Percentiles rank a stretch among this genome's conserved stretches.
phyloP scores from a whole-genome alignment of 92 coral and sea anemone genomes.

The Epizoanthus rinbou region DNA sequence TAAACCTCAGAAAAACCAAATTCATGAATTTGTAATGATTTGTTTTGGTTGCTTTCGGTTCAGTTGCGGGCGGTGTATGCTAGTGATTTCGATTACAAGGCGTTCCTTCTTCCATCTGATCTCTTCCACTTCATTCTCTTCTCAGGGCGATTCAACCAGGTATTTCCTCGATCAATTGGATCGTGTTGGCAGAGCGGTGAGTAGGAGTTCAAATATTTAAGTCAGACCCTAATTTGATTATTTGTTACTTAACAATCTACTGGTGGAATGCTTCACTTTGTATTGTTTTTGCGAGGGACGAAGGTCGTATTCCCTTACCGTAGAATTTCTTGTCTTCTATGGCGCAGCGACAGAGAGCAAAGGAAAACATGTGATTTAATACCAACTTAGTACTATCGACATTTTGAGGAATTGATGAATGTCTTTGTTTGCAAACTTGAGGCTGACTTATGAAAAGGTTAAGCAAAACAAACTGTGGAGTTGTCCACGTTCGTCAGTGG shows the following conservation, averaged over 20 bases:
- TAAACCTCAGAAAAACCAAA: constrained; percentile 36
- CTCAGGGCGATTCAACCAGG: constrained; percentile 96
- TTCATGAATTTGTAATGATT: constrained; percentile 47
- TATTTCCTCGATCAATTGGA: constrained; percentile 97
- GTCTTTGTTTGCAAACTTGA: constrained; percentile 18
- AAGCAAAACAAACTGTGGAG: constrained; percentile 23
- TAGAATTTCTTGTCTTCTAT: background rate
- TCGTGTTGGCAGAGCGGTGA: constrained; percentile 95
- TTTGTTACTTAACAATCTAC: constrained; percentile 46
- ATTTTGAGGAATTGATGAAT: background rate
- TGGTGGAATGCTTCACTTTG: constrained; percentile 49
- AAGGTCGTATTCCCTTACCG: constrained; percentile 4
- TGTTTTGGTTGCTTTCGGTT: constrained; percentile 50
- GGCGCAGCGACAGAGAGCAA: background rate
- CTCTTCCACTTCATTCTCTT: constrained; percentile 32
- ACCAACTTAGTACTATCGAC: background rate
- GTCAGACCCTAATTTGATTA: constrained; percentile 56
- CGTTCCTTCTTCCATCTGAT: constrained; percentile 41
- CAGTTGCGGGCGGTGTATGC: constrained; percentile 42
- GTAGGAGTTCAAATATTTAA: constrained; percentile 48
- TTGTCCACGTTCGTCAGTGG: background rate
- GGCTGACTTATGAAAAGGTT: constrained; percentile 23
- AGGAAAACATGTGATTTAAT: constrained; percentile 21
- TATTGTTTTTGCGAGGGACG: constrained; percentile 25
- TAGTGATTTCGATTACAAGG: constrained; percentile 39